Conservation (phyloP, 30 jellyfish, hydroid and myxozoan species). For the Hydractinia echinata region DNA sequence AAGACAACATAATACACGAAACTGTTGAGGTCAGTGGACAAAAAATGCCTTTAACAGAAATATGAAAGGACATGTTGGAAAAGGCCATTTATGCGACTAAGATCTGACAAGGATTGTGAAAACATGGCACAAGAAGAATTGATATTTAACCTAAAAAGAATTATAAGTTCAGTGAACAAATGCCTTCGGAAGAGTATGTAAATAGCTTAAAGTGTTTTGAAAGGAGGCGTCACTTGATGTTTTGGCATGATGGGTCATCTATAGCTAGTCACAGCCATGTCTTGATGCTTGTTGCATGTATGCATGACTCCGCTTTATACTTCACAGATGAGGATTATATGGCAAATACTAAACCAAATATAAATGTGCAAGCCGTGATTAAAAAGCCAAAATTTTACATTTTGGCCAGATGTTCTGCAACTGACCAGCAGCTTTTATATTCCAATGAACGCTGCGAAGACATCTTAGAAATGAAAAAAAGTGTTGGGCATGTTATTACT, state of each 20-base stretch:
- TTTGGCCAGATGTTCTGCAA: slow-evolving; percentile 19
- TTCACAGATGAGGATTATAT: slow-evolving; percentile 20
- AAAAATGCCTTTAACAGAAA: too few species aligned
- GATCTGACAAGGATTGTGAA: background rate
- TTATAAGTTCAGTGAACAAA: background rate
- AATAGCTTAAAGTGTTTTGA: slow-evolving; percentile 10
- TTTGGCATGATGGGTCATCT: too few species aligned
- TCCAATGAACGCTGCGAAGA: too few species aligned
- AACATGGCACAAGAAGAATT: slow-evolving; percentile 10
- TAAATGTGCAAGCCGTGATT: slow-evolving; percentile 11
- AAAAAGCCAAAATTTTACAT: slow-evolving; percentile 20
- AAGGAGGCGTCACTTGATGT: slow-evolving; percentile 6
- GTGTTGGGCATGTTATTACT: too few species aligned
- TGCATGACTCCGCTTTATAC: slow-evolving; percentile 16
- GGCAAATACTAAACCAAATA: background rate
- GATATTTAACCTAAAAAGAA: slow-evolving; percentile 2
- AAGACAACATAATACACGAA: too few species aligned
- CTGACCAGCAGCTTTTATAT: slow-evolving; percentile 17
- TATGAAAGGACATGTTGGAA: background rate
- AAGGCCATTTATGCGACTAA: background rate
- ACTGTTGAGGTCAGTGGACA: too few species aligned
- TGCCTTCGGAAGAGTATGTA: too few species aligned
- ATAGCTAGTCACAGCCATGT: background rate
- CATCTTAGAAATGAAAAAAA: too few species aligned
- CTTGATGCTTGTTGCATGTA: slow-evolving; percentile 5